A percentile compares a stretch with the other conserved stretches of the same genome.
phyloP scores from a whole-genome alignment of 1,140 invertebrate genomes.

The Uloborus diversus region DNA sequence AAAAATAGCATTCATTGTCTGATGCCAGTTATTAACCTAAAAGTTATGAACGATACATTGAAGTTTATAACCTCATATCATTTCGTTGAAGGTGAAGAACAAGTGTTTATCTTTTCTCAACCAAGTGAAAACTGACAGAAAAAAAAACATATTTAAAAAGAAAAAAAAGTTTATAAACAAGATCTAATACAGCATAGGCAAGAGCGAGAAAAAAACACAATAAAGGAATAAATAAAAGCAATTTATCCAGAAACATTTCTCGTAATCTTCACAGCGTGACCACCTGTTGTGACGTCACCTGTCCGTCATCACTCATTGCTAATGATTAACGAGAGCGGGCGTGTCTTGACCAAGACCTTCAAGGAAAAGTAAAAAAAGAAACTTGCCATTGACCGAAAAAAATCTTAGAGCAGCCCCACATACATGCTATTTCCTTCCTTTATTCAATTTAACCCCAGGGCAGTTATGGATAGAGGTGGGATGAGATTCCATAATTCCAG shows the following conservation, averaged over 20 bases:
- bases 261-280: constrained; percentile 13
- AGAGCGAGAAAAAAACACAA: background rate
- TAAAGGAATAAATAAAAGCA: constrained; percentile 35
- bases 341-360: constrained; percentile 38
- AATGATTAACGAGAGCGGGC: constrained; percentile 54
- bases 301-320: constrained; percentile 51
- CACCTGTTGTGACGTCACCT: constrained; percentile 54
- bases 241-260: constrained; percentile 21
- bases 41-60: constrained; percentile 8
- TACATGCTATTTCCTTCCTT: too few species aligned
- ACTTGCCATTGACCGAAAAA: too few species aligned
- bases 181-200: background rate
- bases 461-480: too few species aligned
- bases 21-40: constrained; percentile 4
- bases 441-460: background rate
- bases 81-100: too few species aligned
- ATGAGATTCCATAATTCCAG: too few species aligned
- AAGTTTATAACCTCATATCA: background rate
- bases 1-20: constrained; percentile 9
- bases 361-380: background rate
- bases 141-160: background rate
- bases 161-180: background rate
- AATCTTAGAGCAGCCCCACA: too few species aligned
- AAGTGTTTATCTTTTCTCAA: too few species aligned
- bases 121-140: background rate